Conservation (phyloP, 2,888 invertebrate species). For the Lochmaea capreae region DNA sequence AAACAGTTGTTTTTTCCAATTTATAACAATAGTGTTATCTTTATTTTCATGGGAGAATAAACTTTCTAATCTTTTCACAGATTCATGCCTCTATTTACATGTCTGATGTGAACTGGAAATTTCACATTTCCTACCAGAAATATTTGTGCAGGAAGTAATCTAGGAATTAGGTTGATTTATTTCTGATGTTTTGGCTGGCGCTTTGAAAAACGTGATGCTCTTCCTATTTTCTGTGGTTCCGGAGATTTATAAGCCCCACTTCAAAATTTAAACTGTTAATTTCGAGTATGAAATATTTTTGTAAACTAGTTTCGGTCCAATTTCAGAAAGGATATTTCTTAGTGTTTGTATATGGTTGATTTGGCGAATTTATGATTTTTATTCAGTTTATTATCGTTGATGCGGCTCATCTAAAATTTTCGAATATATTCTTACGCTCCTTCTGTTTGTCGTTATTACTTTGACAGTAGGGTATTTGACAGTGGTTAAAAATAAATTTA, state of each 20-base stretch:
- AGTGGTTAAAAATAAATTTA: too few species aligned
- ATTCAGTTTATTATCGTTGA: too few species aligned
- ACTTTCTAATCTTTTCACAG: background rate
- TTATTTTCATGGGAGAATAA: background rate
- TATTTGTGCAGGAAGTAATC: background rate
- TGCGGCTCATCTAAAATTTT: too few species aligned
- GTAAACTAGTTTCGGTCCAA: too few species aligned
- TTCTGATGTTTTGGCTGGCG: background rate
- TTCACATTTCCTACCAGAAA: conserved; percentile 2
- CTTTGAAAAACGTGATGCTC: background rate
- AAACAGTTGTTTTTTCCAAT: too few species aligned
- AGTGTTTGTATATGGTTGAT: too few species aligned
- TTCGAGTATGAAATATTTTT: background rate
- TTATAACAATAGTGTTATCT: too few species aligned
- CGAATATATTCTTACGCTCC: too few species aligned
- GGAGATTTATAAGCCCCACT: background rate
- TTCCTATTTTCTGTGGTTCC: background rate
- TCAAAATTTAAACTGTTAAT: background rate
- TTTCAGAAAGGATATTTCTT: too few species aligned
- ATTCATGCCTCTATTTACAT: background rate
- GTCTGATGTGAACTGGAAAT: conserved; percentile 6
- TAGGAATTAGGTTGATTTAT: conserved; percentile 1
- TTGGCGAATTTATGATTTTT: too few species aligned
- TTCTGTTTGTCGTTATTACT: too few species aligned
- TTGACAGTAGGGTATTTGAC: too few species aligned